Evolutionary conservation across 2,113 vertebrate genomes (phyloP).

Genomic region (Callopanchax toddi): DNA sequence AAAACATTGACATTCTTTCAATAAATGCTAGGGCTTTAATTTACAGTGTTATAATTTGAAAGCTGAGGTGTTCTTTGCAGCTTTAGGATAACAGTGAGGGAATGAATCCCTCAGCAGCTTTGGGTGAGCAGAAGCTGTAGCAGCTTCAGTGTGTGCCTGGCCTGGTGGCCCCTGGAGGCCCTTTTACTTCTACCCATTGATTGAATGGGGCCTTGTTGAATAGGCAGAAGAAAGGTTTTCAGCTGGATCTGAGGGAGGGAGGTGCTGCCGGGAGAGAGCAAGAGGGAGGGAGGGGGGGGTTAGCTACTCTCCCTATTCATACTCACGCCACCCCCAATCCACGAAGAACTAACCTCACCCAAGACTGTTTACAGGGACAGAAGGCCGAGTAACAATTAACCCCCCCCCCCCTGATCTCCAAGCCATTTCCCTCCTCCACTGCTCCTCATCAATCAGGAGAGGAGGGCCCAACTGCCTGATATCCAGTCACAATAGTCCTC

Average conservation of each 20-base stretch:
- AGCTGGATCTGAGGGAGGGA: constrained; percentile 55
- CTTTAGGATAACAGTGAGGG: constrained; percentile 34
- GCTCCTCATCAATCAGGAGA: constrained; percentile 68
- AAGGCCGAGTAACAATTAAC: constrained; percentile 79
- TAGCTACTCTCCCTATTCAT: constrained; percentile 52
- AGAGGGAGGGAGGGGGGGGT: constrained; percentile 1
- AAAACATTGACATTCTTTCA: no score
- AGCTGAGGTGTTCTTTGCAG: constrained; percentile 35
- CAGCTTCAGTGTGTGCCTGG: constrained; percentile 45
- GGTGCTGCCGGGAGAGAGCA: constrained; percentile 37
- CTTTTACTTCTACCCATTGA: constrained; percentile 46
- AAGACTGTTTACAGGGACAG: constrained; percentile 74
- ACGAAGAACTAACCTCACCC: constrained; percentile 57
- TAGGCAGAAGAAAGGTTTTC: constrained; percentile 58
- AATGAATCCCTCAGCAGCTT: constrained; percentile 29
- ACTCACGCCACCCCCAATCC: constrained; percentile 40
- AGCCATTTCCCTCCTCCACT: constrained; percentile 45
- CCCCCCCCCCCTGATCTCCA: constrained; percentile 56
- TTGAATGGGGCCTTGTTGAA: constrained; percentile 60
- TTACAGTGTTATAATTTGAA: constrained; percentile 42
- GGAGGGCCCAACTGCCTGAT: constrained; percentile 71
- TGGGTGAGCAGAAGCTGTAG: constrained; percentile 40
- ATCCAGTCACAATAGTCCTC: constrained; percentile 78
- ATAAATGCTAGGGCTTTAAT: background rate
- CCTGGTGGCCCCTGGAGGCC: constrained; percentile 57